Evolutionary conservation across 2,888 invertebrate genomes (phyloP), one percentile per base, ranked within the genome.

Genomic region (Machimus atricapillus): DNA sequence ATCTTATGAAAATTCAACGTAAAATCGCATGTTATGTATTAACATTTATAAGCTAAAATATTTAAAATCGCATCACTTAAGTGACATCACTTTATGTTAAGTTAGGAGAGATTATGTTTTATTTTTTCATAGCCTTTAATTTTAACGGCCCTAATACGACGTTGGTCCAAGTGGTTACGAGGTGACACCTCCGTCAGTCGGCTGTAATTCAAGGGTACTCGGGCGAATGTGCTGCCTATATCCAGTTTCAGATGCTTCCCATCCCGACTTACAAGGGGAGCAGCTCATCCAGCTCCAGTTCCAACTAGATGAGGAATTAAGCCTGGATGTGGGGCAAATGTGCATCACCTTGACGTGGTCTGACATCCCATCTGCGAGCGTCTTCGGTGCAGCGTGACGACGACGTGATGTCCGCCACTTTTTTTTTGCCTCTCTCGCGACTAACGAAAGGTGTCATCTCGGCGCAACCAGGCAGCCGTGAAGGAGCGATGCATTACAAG

Each of bases 401-500:
- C 66, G 66, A 66, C 66, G 66, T n/a, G 34, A 76, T n/a, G 78
- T 78, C 78, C 46, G 23, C 40, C 76, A 76, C 12, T 12, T 66
- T 66, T 66, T 19, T 66, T 66, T 31, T 31, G 19, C 58, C 58
- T 9, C 19, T 23, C 12, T 27, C 43, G 23, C 43, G 8, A 19
- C 23, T n/a, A 78, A 43, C 43, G 78, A 78, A 43, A 78, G 43
- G 78, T 78, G 78, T 78, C 78, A 78, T 78, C 78, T 37, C 23
- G 43, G 12, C n/a, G 9, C 31, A 16, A 7, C 76, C 31, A 76
- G 76, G 37, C 76, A 76, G 34, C 76, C 76, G 43, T 40, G 78
- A 43, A 40, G 43, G 19, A 78, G 66, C 78, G 78, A 43, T 76
- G 78, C 40, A 23, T 66, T 66, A 43, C 78, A 78, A 46, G 78